Percentiles rank a stretch among this genome's conserved stretches.
Conservation (phyloP, 1,140 invertebrate genomes). For the Pinna nobilis region DNA sequence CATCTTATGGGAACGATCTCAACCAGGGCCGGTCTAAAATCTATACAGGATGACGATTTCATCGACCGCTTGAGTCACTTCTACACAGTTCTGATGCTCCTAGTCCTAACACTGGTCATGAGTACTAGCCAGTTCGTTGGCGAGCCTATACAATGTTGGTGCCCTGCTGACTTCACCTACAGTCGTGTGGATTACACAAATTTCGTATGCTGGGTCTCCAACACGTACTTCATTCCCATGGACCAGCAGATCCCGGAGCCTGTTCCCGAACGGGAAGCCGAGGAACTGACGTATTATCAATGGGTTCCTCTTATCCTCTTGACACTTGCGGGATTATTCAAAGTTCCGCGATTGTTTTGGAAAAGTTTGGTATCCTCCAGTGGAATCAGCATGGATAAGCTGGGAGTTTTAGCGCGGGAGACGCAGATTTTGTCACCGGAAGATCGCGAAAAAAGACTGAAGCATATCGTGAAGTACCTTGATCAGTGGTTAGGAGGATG, state of each 20-base stretch:
- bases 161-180: constrained; percentile 70
- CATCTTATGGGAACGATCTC: constrained; percentile 59
- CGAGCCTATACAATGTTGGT: constrained; percentile 70
- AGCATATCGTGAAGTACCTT: constrained; percentile 69
- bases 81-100: constrained; percentile 75
- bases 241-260: constrained; percentile 55
- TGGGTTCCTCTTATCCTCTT: constrained; percentile 78
- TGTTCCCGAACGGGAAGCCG: constrained; percentile 34
- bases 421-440: constrained; percentile 50
- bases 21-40: constrained; percentile 50
- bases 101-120: constrained; percentile 79
- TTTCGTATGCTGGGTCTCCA: constrained; percentile 71
- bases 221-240: constrained; percentile 73
- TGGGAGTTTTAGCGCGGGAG: constrained; percentile 79
- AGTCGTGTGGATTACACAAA: constrained; percentile 69
- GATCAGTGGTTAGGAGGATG: constrained; percentile 63
- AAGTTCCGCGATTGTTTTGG: constrained; percentile 84
- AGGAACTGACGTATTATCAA: constrained; percentile 60
- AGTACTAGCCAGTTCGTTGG: constrained; percentile 96
- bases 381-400: constrained; percentile 52
- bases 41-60: constrained; percentile 75
- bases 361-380: constrained; percentile 43
- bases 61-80: constrained; percentile 76
- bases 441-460: constrained; percentile 65
- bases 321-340: constrained; percentile 95